Evolutionary conservation across 1,140 invertebrate genomes (phyloP), one percentile per base, ranked within the genome.

Genomic region (Ceratina calcarata): DNA sequence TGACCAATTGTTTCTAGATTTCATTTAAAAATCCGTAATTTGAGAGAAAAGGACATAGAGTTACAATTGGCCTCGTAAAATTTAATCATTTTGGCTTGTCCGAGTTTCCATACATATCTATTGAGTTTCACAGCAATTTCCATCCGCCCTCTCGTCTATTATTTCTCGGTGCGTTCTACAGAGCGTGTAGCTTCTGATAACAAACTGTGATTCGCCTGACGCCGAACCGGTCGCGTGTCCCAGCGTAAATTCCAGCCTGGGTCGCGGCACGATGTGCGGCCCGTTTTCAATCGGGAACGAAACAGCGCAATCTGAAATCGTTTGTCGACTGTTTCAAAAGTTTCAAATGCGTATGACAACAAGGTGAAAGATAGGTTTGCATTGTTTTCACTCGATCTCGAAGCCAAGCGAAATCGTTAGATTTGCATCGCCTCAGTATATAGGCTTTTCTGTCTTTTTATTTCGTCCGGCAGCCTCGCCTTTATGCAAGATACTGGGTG

Each of bases 391-490:
- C 4, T 10, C 27, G 16, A 72, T 72, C 32, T 49, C 57, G 72
- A 65, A 32, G 24, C 49, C n/a, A n/a, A 7, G 18, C 49, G 61
- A 57, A 45, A 61, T 77, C 66, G 75, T 77, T 70, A 70, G 69
- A 53, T 62, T 22, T 24, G 32, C 60, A 77, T 62, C 15, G 32
- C 1, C 32, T 8, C 55, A 10, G 27, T 37, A 22, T 78, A 69
- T 61, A 55, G 27, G 16, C 32, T 57, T 27, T n/a, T 72, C 71
- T 27, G 32, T 8, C n/a, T 24, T 71, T 78, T 64, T 78, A 65
- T 78, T 27, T 37, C n/a, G 49, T 15, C 20, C 49, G 49, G 51
- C 71, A 15, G 22, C 68, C 18, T 16, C 60, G 16, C 60, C 76
- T 78, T 78, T 55, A 78, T 72, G 49, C 51, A 22, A 32, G 68